Base-by-base conservation (phyloP, 2,888 invertebrate genomes). In the Linnaemya vulpina region DNA sequence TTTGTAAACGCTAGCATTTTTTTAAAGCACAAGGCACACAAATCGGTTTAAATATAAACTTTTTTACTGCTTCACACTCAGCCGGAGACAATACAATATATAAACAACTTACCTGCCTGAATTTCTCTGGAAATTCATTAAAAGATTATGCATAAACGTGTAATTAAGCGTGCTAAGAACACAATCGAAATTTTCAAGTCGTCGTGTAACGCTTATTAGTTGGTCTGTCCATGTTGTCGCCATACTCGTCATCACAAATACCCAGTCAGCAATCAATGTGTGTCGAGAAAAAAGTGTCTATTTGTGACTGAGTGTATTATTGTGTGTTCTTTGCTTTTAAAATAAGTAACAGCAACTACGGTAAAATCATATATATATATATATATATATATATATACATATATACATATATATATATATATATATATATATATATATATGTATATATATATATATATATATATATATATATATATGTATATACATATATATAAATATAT, bases 1-100 rank as follows among this genome's bases (percentile, higher is more conserved):
- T 85, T 82, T 78, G 51, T 75, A 78, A 82, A 78, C 78, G 75
- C 53, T 51, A 68, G 80, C 38, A 77, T 62, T 40, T 77, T n/a
- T 80, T 11, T 68, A 60, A 73, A 73, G 22, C 76, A 84, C 53
- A 25, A 13, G 55, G 30, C 17, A 43, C 11, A 49, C 62, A 43
- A 22, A 65, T 63, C 70, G 62, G 71, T 49, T 22, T 17, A 40
- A 58, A 46, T 49, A 43, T 11, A 46, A 53, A 65, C 46, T 43
- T 49, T 51, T 7, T 55, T 51, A 1, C 9, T 49, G 11, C 10
- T 63, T 30, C 25, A 63, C 49, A 35, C 62, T 11, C 55, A 43
- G 17, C 55, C 58, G 25, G 58, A 71, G 49, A 77, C 38, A 74
- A 70, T 51, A 55, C 55, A 60, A 38, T n/a, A n/a, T 43, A 13